Evolutionary conservation across 2,113 vertebrate species (phyloP).

Genomic region (Dolichallabes microphthalmus): DNA sequence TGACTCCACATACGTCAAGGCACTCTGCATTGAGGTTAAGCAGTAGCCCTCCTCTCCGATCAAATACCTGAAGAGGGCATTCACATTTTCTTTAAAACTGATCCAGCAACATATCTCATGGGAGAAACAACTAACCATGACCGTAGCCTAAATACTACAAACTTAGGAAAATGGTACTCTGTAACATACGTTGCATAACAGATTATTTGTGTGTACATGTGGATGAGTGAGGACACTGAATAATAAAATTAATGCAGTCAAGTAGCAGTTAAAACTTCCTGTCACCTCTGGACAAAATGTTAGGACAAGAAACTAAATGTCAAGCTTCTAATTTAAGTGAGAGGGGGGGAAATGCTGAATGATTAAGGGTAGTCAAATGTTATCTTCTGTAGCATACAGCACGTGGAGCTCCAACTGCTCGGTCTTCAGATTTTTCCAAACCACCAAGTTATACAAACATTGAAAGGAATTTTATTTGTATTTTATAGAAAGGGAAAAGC

Average conservation of each 20-base stretch:
- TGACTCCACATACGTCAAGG: conserved; percentile 84
- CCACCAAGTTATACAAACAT: conserved; percentile 57
- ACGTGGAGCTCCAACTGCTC: background rate
- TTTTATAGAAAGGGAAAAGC: conserved; percentile 60
- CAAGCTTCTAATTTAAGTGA: background rate
- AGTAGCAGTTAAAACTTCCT: background rate
- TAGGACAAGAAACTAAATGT: background rate
- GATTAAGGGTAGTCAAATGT: background rate
- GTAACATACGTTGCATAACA: too few relatives aligned
- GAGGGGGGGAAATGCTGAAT: background rate
- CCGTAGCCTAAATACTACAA: background rate
- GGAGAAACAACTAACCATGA: background rate
- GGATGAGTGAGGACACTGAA: background rate
- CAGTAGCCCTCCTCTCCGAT: conserved; percentile 97
- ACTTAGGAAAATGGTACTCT: too few relatives aligned
- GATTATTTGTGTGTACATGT: background rate
- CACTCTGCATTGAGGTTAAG: conserved; percentile 91
- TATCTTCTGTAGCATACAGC: background rate
- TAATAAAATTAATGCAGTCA: background rate
- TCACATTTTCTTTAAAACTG: background rate
- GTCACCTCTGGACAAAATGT: conserved; percentile 45
- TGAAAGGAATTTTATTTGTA: conserved; percentile 57
- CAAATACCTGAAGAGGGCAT: conserved; percentile 76
- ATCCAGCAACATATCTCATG: conserved; percentile 1
- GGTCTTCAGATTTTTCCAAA: conserved; percentile 32